phyloP scores from a whole-genome alignment of 1,140 invertebrate species.

The Amyelois transitella region DNA sequence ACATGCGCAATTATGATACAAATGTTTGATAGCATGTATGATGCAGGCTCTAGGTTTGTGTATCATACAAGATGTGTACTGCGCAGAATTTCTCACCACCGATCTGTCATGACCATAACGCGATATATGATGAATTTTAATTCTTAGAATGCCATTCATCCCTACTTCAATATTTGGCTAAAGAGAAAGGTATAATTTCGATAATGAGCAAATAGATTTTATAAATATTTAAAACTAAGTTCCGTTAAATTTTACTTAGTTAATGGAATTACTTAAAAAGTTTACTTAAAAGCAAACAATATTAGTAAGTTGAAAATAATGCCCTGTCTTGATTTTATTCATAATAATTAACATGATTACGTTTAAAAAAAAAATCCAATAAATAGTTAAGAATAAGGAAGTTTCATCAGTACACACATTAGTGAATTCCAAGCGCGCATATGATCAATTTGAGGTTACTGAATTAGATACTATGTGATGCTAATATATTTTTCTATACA shows the following conservation, averaged over 20 bases:
- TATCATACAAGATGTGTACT: too few species aligned
- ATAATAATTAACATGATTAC: neutral
- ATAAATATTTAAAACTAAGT: constrained; percentile 54
- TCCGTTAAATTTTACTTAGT: constrained; percentile 57
- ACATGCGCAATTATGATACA: too few species aligned
- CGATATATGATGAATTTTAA: constrained; percentile 6
- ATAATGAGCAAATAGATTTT: constrained; percentile 62
- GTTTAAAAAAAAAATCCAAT: neutral
- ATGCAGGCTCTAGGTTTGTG: too few species aligned
- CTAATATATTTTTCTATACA: constrained; percentile 11
- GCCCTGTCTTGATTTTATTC: neutral
- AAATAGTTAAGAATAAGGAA: neutral
- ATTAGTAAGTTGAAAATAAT: constrained; percentile 7
- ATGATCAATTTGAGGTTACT: constrained; percentile 3
- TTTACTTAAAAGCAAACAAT: constrained; percentile 48
- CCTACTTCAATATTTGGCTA: constrained; percentile 45
- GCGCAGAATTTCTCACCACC: neutral
- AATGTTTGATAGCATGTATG: too few species aligned
- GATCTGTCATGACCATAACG: neutral
- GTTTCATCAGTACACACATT: neutral
- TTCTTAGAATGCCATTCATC: constrained; percentile 9
- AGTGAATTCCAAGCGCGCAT: neutral
- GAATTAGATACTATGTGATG: neutral
- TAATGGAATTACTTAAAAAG: constrained; percentile 69
- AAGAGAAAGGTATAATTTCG: constrained; percentile 58